Evolutionary conservation across 2,797 vertebrate species (phyloP).

Genomic region (Coregonus suidteri): DNA sequence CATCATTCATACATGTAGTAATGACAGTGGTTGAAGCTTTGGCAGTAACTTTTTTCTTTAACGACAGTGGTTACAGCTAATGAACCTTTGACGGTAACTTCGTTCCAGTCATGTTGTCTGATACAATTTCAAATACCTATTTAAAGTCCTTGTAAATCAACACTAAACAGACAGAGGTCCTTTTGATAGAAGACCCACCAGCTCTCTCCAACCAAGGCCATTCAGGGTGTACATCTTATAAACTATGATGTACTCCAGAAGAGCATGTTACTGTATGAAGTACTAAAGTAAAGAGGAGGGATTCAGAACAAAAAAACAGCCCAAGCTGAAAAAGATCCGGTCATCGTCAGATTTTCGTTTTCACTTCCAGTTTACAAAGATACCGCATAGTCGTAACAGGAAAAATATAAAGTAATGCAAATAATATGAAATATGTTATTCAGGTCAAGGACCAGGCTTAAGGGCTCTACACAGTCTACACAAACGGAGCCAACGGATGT

Average conservation of each 20-base stretch:
- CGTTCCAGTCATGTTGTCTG: background rate
- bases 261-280: constrained; percentile 6
- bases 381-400: constrained; percentile 1
- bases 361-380: constrained; percentile 45
- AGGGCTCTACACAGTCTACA: background rate
- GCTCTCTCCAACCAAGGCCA: constrained; percentile 27
- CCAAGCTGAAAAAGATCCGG: constrained; percentile 54
- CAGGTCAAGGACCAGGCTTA: constrained; percentile 21
- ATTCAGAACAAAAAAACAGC: constrained; percentile 39
- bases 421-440: constrained; percentile 49
- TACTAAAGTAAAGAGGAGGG: constrained; percentile 16
- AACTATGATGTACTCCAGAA: background rate
- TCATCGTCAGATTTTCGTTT: constrained; percentile 15
- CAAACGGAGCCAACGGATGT: too few relatives aligned
- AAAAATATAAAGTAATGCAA: constrained; percentile 43
- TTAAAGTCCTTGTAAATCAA: constrained; percentile 6
- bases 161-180: constrained; percentile 28
- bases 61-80: background rate
- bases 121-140: background rate
- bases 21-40: background rate
- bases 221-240: background rate
- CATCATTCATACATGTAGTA: background rate
- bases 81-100: background rate
- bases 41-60: too few relatives aligned
- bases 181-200: constrained; percentile 27